Evolutionary conservation across 1,140 invertebrate species (phyloP).

Genomic region (Myzus persicae): DNA sequence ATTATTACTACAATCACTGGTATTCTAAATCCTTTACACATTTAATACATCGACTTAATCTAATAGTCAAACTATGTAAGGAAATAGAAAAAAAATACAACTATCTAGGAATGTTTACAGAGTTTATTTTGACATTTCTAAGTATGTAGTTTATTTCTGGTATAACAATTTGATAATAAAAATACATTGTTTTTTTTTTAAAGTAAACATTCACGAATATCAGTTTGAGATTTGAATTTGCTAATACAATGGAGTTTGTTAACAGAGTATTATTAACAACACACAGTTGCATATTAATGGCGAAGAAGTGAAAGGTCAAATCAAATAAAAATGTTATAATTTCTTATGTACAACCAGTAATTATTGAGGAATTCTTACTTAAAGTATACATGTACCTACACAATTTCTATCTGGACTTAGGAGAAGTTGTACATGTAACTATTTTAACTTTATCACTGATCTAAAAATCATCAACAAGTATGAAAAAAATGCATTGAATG

Average conservation of each 20-base stretch:
- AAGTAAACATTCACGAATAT: not conserved
- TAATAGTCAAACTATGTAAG: not conserved
- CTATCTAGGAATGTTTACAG: not conserved
- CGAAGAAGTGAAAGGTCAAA: not conserved
- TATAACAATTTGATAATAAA: not conserved
- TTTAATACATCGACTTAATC: not conserved
- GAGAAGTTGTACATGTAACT: too few species aligned
- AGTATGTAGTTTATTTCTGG: not conserved
- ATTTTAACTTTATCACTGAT: not conserved
- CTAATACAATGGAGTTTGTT: not conserved
- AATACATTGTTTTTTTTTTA: not conserved
- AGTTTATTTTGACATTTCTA: not conserved
- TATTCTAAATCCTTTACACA: constrained; percentile 29
- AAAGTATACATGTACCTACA: not conserved
- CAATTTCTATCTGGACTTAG: too few species aligned
- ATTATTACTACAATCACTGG: constrained; percentile 8
- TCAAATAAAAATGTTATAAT: not conserved
- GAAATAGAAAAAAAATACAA: not conserved
- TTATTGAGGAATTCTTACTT: not conserved
- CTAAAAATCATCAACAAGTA: not conserved
- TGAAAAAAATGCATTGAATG: not conserved
- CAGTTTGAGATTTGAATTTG: not conserved
- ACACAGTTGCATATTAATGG: not conserved
- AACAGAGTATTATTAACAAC: not conserved
- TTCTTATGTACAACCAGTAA: too few species aligned